Evolutionary conservation across 2,113 vertebrate genomes (phyloP).

Genomic region (Cyanoramphus novaezelandiae): DNA sequence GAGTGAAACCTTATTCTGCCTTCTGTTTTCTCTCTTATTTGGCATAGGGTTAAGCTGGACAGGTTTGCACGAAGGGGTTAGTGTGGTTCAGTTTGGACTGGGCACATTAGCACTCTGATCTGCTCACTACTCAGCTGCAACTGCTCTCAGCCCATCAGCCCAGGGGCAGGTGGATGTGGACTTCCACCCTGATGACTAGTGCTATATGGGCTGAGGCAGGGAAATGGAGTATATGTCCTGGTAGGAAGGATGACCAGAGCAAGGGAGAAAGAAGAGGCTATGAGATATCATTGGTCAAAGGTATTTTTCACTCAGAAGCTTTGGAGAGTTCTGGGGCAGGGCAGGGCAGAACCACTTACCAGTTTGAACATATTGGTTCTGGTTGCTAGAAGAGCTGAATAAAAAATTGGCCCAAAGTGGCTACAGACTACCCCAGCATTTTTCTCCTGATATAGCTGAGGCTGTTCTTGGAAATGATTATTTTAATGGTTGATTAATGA

Average conservation of each 20-base stretch:
- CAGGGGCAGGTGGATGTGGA: neutral
- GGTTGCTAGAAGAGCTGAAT: neutral
- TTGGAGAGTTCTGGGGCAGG: neutral
- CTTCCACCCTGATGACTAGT: neutral
- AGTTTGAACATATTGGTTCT: neutral
- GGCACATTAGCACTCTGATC: neutral
- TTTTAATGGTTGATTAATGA: slow-evolving; percentile 72
- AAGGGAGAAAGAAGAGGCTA: neutral
- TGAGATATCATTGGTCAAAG: neutral
- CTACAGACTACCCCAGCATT: neutral
- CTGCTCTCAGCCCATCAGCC: neutral
- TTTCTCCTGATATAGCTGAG: neutral
- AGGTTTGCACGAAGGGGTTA: neutral
- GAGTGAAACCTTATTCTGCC: neutral
- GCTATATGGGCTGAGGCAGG: fast-evolving
- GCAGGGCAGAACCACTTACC: neutral
- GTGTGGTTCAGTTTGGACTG: neutral
- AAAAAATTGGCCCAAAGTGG: neutral
- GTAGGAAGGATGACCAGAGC: neutral
- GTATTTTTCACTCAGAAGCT: neutral
- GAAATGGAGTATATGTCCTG: neutral
- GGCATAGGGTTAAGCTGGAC: neutral
- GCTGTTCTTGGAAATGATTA: slow-evolving; percentile 22
- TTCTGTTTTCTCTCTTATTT: neutral
- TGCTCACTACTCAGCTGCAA: neutral